Evolutionary conservation across 2,113 vertebrate genomes (phyloP).

Genomic region (Podilymbus podiceps): DNA sequence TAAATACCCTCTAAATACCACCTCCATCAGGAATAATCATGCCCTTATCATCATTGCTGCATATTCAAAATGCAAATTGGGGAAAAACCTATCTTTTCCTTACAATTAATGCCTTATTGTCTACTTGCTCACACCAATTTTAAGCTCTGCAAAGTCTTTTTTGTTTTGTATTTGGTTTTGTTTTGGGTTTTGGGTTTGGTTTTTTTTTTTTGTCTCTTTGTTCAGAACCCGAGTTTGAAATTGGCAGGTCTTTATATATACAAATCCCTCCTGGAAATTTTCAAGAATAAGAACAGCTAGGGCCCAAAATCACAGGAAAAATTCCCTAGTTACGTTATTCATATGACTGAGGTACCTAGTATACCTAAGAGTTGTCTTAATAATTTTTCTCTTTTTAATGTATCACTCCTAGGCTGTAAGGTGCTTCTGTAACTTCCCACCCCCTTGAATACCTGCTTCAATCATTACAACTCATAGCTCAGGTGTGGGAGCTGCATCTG

Average conservation of each 20-base stretch:
- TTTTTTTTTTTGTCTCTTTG: background rate
- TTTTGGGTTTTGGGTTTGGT: too few species aligned
- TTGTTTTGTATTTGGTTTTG: too few species aligned
- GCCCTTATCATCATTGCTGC: background rate
- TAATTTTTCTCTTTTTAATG: background rate
- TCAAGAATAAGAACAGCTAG: background rate
- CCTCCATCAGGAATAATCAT: background rate
- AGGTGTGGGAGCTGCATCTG: background rate
- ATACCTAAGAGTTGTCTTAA: background rate
- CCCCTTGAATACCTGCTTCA: rapidly evolving
- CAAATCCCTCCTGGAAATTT: background rate
- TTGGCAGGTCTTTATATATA: background rate
- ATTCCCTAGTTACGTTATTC: background rate
- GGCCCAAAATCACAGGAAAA: background rate
- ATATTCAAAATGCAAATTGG: background rate
- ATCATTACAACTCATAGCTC: background rate
- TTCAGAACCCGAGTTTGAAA: background rate
- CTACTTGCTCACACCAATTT: background rate
- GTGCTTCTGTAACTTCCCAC: background rate
- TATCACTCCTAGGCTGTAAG: background rate
- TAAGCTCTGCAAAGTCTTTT: background rate
- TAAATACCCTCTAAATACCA: slow-evolving; percentile 2
- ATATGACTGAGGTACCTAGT: background rate
- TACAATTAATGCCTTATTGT: background rate
- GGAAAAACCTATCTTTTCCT: background rate